These are phyloP conservation scores for Drosophila siamana DNA, from an alignment of 2,888 invertebrate species.

Conservation along the genomic window DNA sequence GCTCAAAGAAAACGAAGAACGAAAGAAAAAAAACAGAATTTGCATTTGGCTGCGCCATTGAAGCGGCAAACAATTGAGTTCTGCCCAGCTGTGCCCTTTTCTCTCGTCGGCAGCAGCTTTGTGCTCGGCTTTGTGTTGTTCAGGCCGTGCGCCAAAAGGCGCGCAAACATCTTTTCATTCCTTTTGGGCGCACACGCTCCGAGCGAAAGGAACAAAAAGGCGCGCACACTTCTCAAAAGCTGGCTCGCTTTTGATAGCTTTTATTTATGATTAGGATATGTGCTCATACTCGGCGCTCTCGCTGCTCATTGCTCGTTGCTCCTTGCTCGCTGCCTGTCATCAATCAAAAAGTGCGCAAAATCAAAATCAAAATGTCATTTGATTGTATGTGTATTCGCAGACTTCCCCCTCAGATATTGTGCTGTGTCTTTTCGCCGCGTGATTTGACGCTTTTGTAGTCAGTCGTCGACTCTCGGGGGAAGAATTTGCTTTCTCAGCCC, in stretches of 20 bases:
- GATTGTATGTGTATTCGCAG: slow-evolving; percentile 15
- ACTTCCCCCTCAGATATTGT: slow-evolving; percentile 18
- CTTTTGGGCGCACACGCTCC: slow-evolving; percentile 28
- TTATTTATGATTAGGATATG: slow-evolving; percentile 67
- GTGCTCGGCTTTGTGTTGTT: slow-evolving; percentile 57
- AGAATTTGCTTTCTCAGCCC: slow-evolving; percentile 34
- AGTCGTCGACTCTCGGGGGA: slow-evolving; percentile 36
- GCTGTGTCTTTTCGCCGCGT: slow-evolving; percentile 48
- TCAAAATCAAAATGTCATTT: slow-evolving; percentile 82
- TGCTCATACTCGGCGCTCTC: slow-evolving; percentile 25
- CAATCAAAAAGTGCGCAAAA: slow-evolving; percentile 83
- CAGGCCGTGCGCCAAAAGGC: slow-evolving; percentile 72
- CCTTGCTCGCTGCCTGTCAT: slow-evolving; percentile 64
- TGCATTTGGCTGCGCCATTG: slow-evolving; percentile 74
- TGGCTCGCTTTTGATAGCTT: slow-evolving; percentile 70
- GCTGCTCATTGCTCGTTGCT: neutral
- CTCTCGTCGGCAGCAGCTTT: slow-evolving; percentile 50
- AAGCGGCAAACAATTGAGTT: slow-evolving; percentile 71
- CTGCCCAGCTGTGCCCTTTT: slow-evolving; percentile 75
- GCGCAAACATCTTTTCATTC: slow-evolving; percentile 78
- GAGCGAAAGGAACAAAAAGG: slow-evolving; percentile 49
- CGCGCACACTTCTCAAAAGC: slow-evolving; percentile 68
- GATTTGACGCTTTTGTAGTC: slow-evolving; percentile 43
- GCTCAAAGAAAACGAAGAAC: too few relatives aligned
- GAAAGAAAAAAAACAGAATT: too few relatives aligned